A percentile compares a stretch with the other conserved stretches of the same genome.
These are phyloP conservation scores for Mionectes macconnelli DNA, from an alignment of 2,113 vertebrate species.

Conservation along the genomic window DNA sequence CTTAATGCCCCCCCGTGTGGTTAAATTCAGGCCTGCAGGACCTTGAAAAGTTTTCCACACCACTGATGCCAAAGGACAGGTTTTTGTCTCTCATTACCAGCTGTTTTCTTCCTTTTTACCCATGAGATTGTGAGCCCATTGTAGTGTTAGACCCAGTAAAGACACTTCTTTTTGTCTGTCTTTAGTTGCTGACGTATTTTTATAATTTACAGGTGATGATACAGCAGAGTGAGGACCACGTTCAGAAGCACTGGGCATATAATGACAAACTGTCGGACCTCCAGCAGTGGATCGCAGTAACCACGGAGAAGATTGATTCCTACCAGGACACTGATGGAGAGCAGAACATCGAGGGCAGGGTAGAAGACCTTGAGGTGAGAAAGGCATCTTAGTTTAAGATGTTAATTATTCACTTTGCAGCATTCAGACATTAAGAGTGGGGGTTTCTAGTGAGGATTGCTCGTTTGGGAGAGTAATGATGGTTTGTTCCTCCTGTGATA, in stretches of 20 bases:
- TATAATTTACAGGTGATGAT: slow-evolving; percentile 47
- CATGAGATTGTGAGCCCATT: not conserved
- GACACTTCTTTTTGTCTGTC: not conserved
- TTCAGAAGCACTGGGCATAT: slow-evolving; percentile 80
- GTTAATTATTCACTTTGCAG: not conserved
- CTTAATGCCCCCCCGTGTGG: slow-evolving; percentile 34
- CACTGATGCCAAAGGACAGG: not conserved
- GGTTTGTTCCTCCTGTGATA: not conserved
- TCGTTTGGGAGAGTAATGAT: not conserved
- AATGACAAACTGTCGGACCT: slow-evolving; percentile 78
- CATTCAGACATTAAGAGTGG: not conserved
- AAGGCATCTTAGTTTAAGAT: not conserved
- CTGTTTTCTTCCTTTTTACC: not conserved
- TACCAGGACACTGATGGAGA: slow-evolving; percentile 48
- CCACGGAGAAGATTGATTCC: slow-evolving; percentile 78
- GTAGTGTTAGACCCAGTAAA: not conserved
- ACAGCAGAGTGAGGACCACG: slow-evolving; percentile 58
- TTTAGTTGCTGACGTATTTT: not conserved
- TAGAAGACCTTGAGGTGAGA: slow-evolving; percentile 81
- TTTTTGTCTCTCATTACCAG: not conserved
- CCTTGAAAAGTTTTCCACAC: not conserved
- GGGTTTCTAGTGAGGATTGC: not conserved
- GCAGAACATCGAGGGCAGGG: slow-evolving; percentile 61
- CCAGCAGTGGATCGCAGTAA: slow-evolving; percentile 81
- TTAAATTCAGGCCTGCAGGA: not conserved